Evolutionary conservation across 2,888 invertebrate genomes (phyloP).

Genomic region (Cartodere bifasciata): DNA sequence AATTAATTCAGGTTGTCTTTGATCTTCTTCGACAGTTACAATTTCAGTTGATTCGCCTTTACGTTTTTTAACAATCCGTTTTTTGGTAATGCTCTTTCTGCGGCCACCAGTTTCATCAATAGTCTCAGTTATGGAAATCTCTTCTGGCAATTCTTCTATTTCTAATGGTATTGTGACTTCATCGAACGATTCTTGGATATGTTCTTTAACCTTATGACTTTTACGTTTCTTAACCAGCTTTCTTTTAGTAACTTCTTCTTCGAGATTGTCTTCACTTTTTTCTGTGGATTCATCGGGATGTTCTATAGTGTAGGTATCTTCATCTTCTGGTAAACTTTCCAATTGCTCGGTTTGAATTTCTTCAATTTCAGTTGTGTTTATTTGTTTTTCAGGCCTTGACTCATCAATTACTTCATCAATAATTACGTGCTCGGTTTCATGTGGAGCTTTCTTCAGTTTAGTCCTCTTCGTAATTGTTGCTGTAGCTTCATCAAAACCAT

Average conservation of each 20-base stretch:
- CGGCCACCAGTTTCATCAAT: constrained; percentile 27
- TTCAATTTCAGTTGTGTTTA: constrained; percentile 17
- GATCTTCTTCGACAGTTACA: constrained; percentile 25
- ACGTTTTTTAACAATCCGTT: constrained; percentile 22
- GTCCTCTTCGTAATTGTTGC: constrained; percentile 46
- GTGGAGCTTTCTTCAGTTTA: constrained; percentile 36
- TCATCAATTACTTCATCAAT: constrained; percentile 40
- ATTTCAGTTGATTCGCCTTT: constrained; percentile 24
- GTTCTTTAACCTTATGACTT: background rate
- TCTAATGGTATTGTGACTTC: constrained; percentile 2
- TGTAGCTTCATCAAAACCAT: constrained; percentile 40
- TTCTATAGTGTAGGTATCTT: too few species aligned
- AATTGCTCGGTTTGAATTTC: too few species aligned
- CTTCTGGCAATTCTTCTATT: constrained; percentile 23
- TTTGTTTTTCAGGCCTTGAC: constrained; percentile 22
- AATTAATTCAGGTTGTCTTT: constrained; percentile 30
- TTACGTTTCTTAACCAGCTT: constrained; percentile 26
- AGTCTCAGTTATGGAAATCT: constrained; percentile 28
- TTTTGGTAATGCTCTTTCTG: constrained; percentile 23
- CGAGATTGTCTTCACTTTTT: constrained; percentile 14
- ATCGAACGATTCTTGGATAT: background rate
- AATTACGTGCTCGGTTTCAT: constrained; percentile 31
- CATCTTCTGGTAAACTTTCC: too few species aligned
- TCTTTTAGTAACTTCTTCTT: constrained; percentile 22
- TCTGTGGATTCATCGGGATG: too few species aligned